phyloP scores from a whole-genome alignment of 1,140 invertebrate genomes.

The Bombus waltoni region DNA sequence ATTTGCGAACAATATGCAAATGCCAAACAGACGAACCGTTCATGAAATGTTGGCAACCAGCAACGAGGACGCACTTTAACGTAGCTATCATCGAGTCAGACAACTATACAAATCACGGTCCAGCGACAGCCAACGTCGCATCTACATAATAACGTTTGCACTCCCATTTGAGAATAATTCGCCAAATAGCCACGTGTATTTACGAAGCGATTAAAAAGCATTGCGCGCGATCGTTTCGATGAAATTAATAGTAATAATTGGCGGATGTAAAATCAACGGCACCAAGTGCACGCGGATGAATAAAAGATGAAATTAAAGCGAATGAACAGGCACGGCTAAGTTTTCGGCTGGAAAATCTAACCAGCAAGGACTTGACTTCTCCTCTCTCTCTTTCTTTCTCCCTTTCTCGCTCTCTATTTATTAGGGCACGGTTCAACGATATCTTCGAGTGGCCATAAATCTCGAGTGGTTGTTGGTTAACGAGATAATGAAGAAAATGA shows the following conservation, averaged over 20 bases:
- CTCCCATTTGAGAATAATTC: background rate
- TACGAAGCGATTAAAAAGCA: constrained; percentile 3
- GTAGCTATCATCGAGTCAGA: background rate
- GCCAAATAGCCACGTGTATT: background rate
- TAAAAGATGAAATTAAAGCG: constrained; percentile 24
- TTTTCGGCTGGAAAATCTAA: constrained; percentile 3
- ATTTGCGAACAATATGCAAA: background rate
- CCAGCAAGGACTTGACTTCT: no score
- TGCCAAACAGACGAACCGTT: background rate
- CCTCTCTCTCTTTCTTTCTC: background rate
- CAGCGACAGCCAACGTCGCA: background rate
- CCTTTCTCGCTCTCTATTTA: constrained; percentile 7
- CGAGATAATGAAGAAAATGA: constrained; percentile 39
- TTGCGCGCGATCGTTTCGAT: background rate
- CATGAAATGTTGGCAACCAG: background rate
- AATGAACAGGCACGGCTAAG: background rate
- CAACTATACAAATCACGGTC: background rate
- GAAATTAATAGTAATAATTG: constrained; percentile 27
- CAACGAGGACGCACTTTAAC: background rate
- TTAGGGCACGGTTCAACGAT: constrained; percentile 30
- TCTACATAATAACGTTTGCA: background rate
- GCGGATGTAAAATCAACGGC: no score
- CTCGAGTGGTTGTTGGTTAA: constrained; percentile 37
- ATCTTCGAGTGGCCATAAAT: constrained; percentile 39
- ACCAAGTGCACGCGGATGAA: background rate